These are phyloP conservation scores for Ashinkailepas kermadecensis DNA, from an alignment of 2,888 invertebrate genomes.

Conservation along the genomic window DNA sequence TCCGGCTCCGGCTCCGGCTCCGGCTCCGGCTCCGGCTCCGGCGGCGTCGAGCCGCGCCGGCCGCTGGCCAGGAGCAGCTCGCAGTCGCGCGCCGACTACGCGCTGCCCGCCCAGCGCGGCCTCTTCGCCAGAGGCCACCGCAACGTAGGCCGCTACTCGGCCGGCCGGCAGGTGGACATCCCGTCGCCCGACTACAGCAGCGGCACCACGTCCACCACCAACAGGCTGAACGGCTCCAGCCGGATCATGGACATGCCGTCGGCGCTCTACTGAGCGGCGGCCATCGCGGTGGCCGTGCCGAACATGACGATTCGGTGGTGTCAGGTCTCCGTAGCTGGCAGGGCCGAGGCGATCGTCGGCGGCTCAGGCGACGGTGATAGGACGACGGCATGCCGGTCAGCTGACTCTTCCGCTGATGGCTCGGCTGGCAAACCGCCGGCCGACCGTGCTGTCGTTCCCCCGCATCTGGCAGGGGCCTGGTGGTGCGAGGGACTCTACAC, in stretches of 20 bases:
- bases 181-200: slow-evolving; percentile 16
- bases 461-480: no score
- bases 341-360: no score
- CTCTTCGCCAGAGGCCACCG: neutral
- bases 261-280: slow-evolving; percentile 30
- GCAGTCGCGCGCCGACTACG: neutral
- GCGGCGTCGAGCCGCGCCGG: neutral
- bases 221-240: slow-evolving; percentile 24
- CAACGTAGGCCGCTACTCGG: neutral
- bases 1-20: neutral
- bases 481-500: no score
- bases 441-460: no score
- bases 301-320: no score
- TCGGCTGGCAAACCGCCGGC: no score
- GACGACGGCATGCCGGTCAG: no score
- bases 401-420: no score
- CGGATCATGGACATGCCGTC: slow-evolving; percentile 33
- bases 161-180: neutral
- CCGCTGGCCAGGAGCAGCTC: no score
- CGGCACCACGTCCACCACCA: slow-evolving; percentile 28
- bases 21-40: neutral
- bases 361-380: no score
- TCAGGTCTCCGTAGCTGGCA: no score
- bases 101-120: neutral
- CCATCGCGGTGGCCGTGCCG: no score